Evolutionary conservation across 2,113 vertebrate species (phyloP), one percentile per base, ranked within the genome.

Genomic region (Eurystomus gularis): DNA sequence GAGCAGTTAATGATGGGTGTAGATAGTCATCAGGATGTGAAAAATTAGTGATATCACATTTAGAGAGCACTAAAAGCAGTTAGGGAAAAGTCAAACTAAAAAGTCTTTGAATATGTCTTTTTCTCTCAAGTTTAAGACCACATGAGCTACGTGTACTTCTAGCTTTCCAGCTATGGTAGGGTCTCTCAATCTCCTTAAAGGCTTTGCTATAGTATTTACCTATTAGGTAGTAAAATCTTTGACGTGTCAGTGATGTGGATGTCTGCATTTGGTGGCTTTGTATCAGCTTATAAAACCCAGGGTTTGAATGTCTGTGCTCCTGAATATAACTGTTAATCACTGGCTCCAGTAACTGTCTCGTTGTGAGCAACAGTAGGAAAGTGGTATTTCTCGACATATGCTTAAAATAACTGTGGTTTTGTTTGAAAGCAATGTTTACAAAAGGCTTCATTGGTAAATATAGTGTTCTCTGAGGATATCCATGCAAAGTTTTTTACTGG

Each of bases 21-120:
- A 78, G 28, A 48, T 9, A 23, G 21, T 35, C 31, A 70, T 7
- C 15, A 39, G 60, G 52, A 33, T 49, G n/a, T 29, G 33, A 76
- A 64, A 20, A 49, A 31, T 9, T 23, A 75, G 20, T 9, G 23
- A 60, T 35, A 6, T 0, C 0, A 66, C 1, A 1, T 71, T 64
- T 37, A n/a, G 20, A 71, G 7, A 61, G 16, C 11, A 70, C 35
- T 44, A 92, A 57, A 69, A 82, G 46, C 46, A 69, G 20, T 31
- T 61, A 33, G 18, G 29, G 48, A 64, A 57, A 85, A 76, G 19
- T 20, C 17, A 57, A 42, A 44, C 40, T 83, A 5, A 75, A 25
- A 54, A 61, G n/a, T 28, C 16, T 58, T n/a, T 40, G 17, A 31
- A 24, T 46, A 52, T 3, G 9, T 40, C 54, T 66, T 33, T 73